A percentile compares a stretch with the other conserved stretches of the same genome.
Conservation (phyloP, 2,113 vertebrate genomes). For the Nannobrachium achirus region DNA sequence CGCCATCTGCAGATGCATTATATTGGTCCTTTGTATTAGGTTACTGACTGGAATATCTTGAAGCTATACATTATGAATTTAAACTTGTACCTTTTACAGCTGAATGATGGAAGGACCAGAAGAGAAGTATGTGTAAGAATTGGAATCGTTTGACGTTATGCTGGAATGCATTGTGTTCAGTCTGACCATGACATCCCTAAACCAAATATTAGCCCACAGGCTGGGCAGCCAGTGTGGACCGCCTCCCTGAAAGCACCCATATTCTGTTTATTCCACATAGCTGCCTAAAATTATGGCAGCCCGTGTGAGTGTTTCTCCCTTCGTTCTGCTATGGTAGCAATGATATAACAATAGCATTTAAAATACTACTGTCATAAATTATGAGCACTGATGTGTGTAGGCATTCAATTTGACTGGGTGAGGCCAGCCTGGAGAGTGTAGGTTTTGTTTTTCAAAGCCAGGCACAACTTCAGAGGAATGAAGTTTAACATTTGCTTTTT, state of each 20-base stretch:
- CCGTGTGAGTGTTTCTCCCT: slow-evolving; percentile 22
- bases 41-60: slow-evolving; percentile 1
- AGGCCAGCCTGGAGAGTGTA: slow-evolving; percentile 38
- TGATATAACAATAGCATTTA: slow-evolving; percentile 62
- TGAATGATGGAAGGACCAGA: slow-evolving; percentile 13
- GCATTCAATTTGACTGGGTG: slow-evolving; percentile 58
- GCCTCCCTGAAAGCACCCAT: slow-evolving; percentile 46
- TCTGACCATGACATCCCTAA: slow-evolving; percentile 49
- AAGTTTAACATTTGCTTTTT: slow-evolving; percentile 68
- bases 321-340: slow-evolving; percentile 48
- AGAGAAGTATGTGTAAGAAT: slow-evolving; percentile 6
- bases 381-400: slow-evolving; percentile 58
- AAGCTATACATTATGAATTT: slow-evolving; percentile 13
- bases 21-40: background rate
- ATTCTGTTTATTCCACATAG: slow-evolving; percentile 38
- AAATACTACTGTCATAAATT: slow-evolving; percentile 52
- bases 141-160: slow-evolving; percentile 21
- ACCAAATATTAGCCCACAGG: slow-evolving; percentile 58
- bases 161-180: slow-evolving; percentile 40
- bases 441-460: slow-evolving; percentile 68
- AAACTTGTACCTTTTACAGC: slow-evolving; percentile 8
- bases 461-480: slow-evolving; percentile 60
- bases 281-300: slow-evolving; percentile 36
- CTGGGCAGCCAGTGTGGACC: slow-evolving; percentile 29
- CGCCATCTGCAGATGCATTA: background rate